Evolutionary conservation across 2,113 vertebrate genomes (phyloP).

Genomic region (Dromiciops gliroides): DNA sequence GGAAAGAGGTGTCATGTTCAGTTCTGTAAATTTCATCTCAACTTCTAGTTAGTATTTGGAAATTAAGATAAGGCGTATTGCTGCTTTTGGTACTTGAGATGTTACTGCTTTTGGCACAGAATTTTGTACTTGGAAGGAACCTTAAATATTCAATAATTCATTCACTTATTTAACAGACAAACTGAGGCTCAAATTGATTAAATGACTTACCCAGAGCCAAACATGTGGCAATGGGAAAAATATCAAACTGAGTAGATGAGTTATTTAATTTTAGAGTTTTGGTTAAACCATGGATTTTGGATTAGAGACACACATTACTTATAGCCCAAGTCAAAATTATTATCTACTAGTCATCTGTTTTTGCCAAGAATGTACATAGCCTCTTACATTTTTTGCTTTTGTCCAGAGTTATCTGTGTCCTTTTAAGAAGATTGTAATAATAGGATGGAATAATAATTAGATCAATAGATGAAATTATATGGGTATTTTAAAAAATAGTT

Average conservation of each 20-base stretch:
- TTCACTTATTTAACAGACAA: too few relatives aligned
- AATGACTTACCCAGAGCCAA: background rate
- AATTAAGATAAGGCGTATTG: background rate
- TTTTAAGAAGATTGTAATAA: slow-evolving; percentile 12
- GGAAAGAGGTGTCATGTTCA: background rate
- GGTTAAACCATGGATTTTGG: background rate
- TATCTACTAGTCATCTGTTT: background rate
- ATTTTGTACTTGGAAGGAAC: background rate
- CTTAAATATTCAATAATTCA: background rate
- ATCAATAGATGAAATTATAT: background rate
- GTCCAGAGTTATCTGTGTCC: slow-evolving; percentile 6
- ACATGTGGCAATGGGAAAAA: background rate
- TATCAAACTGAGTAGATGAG: background rate
- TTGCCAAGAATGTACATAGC: background rate
- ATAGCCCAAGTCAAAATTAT: background rate
- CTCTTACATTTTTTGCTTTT: background rate
- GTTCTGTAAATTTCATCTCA: background rate
- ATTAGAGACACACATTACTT: background rate
- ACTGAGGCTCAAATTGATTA: background rate
- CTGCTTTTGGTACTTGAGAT: background rate
- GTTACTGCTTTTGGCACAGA: background rate
- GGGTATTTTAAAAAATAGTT: slow-evolving; percentile 4
- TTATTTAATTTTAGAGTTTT: background rate
- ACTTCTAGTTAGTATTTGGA: background rate
- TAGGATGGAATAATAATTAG: slow-evolving; percentile 4